Base-by-base conservation (phyloP, 2,888 invertebrate genomes). In the Lasioglossum villosulum region DNA sequence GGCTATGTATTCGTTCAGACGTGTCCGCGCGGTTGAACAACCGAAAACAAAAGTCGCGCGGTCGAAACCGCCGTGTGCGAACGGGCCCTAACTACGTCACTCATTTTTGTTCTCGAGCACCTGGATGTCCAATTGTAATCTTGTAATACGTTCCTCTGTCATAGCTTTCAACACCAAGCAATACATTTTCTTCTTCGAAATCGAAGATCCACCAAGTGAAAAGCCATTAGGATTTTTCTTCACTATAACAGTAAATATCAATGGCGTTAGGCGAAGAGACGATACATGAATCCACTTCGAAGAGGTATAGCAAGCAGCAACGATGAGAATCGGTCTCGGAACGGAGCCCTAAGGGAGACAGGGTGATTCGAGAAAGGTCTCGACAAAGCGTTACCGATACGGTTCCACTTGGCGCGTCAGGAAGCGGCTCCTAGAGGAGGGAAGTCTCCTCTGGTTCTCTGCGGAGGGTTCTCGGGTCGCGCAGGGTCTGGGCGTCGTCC, bases 401-500 rank as follows among this genome's bases (percentile, higher is more conserved):
- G 59, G 84, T 66, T 68, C 63, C 45, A 59, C 48, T 74, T 63
- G 74, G 66, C 63, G 63, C 74, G 77, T 71, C 83, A 85, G 87
- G 83, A 83, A 87, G 75, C 80, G 80, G 34, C 72, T 78, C 63
- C 76, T 83, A 78, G 59, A 71, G 72, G 75, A 83, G 84, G 85
- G 86, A 80, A 86, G 76, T 34, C 84, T 73, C 80, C 80, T 83
- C 83, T 77, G 86, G 45, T 52, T 52, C 52, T 52, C 52, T 52
- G 23, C 72, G 48, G 39, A n/a, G 70, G 71, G 59, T 59, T 16
- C 27, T 45, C 74, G 81, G 80, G 78, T 78, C 74, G 71, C 56
- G 74, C 63, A 48, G 89, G 87, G 86, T 88, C 79, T 86, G 87
- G 72, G 90, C 86, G 91, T 94, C 93, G 94, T 94, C 91, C 92